Evolutionary conservation across 1,140 invertebrate species (phyloP).

Genomic region (Drosophila eugracilis): DNA sequence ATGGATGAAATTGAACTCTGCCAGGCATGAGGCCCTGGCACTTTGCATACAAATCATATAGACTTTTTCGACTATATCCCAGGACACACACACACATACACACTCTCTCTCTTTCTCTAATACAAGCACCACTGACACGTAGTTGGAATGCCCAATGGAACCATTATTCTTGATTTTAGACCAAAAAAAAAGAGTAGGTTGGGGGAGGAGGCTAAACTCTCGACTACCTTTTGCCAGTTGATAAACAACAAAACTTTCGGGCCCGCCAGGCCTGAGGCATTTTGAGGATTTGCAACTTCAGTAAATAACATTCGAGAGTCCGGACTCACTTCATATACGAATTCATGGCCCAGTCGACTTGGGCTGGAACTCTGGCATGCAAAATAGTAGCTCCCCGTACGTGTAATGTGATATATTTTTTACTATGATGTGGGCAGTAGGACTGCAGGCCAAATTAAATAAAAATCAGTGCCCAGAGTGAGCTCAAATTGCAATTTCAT

Average conservation of each 20-base stretch:
- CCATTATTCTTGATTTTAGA: conserved; percentile 77
- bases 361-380: conserved; percentile 49
- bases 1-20: conserved; percentile 69
- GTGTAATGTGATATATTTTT: conserved; percentile 74
- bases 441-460: conserved; percentile 74
- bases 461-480: conserved; percentile 75
- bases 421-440: conserved; percentile 33
- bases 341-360: not conserved
- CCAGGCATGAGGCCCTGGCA: conserved; percentile 59
- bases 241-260: conserved; percentile 53
- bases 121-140: conserved; percentile 45
- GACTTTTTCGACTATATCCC: conserved; percentile 34
- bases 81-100: conserved; percentile 33
- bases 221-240: conserved; percentile 60
- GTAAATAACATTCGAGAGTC: conserved; percentile 67
- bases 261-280: conserved; percentile 59
- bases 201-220: conserved; percentile 5
- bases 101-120: too few species aligned
- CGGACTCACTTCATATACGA: conserved; percentile 9
- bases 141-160: conserved; percentile 67
- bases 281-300: conserved; percentile 71
- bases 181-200: not conserved
- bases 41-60: conserved; percentile 81
- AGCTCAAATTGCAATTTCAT: conserved; percentile 82
- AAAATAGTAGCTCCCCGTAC: conserved; percentile 61